Evolutionary conservation across 2,888 invertebrate species (phyloP), one percentile per base, ranked within the genome.

Genomic region (Diabrotica balteata): DNA sequence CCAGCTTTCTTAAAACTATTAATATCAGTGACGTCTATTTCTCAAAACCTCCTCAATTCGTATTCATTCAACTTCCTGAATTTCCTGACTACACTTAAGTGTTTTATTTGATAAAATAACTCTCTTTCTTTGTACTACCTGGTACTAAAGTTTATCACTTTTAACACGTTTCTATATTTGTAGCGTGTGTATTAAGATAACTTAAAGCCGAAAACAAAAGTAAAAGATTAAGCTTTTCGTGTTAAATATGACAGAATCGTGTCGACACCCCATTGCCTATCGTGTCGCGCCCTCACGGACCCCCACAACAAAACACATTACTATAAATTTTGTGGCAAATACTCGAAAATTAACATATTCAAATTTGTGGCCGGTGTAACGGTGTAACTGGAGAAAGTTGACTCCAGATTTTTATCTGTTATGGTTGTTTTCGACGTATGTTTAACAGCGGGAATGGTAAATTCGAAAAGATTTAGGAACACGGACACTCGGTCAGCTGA

Each of bases 221-320:
- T 50, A 1, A 22, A 45, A 67, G 64, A 68, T 64, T 62, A 63
- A 72, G 73, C 72, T 73, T 76, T 77, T 70, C 78, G 78, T 78
- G 77, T 77, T 76, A 74, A 72, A 75, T 75, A 73, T 75, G 74
- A 76, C 72, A 73, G 77, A 80, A 77, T 83, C 84, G 83, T 84
- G 84, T 83, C 83, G 80, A 80, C 83, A 83, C 83, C 81, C 84
- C 81, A 82, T 83, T 80, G 77, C 62, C 62, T 64, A 47, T 66
- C 62, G 54, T 80, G 82, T 83, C 80, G 79, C 75, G 79, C 79
- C 79, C 80, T 78, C 78, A 70, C 77, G 78, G 77, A 78, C 78
- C 79, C 77, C 78, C 80, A 76, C 79, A 32, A 32, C 22, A 53
- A 76, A 77, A 80, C 74, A 68, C 80, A 80, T 79, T 79, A 80